These are phyloP conservation scores for Rhinichthys klamathensis DNA, from an alignment of 2,113 vertebrate genomes.

Conservation along the genomic window DNA sequence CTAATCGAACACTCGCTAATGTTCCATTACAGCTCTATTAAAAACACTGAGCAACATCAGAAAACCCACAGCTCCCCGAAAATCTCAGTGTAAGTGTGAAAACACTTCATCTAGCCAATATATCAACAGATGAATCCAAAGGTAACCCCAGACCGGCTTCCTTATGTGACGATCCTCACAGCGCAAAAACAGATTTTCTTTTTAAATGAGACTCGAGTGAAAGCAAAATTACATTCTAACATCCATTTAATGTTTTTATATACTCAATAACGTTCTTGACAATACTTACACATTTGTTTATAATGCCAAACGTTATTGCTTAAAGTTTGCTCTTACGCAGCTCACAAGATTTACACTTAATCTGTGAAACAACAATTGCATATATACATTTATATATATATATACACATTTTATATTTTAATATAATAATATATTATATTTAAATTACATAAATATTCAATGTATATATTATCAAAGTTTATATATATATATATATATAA, in stretches of 20 bases:
- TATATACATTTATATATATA: no score
- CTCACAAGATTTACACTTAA: no score
- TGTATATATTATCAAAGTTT: neutral
- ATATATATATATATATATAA: neutral
- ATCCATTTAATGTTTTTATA: neutral
- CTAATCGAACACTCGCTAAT: constrained; percentile 53
- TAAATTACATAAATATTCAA: neutral
- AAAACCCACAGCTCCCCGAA: constrained; percentile 13
- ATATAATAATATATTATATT: neutral
- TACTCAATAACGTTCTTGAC: neutral
- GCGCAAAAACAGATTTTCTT: neutral
- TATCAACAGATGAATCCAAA: constrained; percentile 14
- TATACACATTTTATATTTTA: no score
- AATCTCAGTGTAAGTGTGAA: constrained; percentile 28
- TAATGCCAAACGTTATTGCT: no score
- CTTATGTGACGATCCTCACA: neutral
- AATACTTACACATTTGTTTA: neutral
- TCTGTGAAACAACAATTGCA: no score
- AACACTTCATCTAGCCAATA: constrained; percentile 32
- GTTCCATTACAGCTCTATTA: constrained; percentile 7
- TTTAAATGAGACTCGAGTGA: neutral
- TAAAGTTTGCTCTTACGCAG: no score
- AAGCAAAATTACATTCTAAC: neutral
- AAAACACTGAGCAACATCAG: constrained; percentile 43
- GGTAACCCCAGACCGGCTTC: constrained; percentile 27